Base-by-base conservation (phyloP, 2,113 vertebrate species). In the Neomonachus schauinslandi region DNA sequence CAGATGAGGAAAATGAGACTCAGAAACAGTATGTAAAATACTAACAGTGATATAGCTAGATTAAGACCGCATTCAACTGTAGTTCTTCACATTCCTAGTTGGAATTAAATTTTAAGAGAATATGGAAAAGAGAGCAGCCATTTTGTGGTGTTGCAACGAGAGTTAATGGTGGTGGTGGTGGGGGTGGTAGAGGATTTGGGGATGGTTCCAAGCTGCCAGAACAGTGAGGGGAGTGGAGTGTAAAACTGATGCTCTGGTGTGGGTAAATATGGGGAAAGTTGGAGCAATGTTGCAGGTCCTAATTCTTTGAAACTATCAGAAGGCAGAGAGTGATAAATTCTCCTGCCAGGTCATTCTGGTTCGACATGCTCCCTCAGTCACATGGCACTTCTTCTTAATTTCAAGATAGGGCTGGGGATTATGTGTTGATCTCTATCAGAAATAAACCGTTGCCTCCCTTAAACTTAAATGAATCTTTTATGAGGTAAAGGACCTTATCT, bases 381-480 rank as follows among this genome's bases (percentile, higher is more conserved):
- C 11, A 9, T 39, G 46, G 18, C 22, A 2, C 10, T 83, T 39
- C 69, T 79, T 93, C 39, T 79, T 42, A 63, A 55, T 96, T 97
- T 94, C 76, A 94, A 86, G 57, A 81, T 71, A 55, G 69, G 8
- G 1, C 69, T 97, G 71, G 55, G 57, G 63, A 92, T 96, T 79
- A 84, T 33, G 65, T 49, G 26, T 59, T 82, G 59, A 97, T 97
- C 24, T 55, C 39, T 95, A 77, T 76, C 88, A 98, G 51, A 67
- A 86, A 81, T 11, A 83, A 95, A 63, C 7, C 69, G 39, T n/a
- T 94, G 49, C 69, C 89, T 92, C 63, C 90, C 89, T 85, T 76
- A 91, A 93, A 88, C 19, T 14, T 65, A 97, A 97, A 77, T 89
- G n/a, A 96, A 91, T 97, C 21, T 96, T 96, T 89, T 42, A 94